Conservation (phyloP, 2,113 vertebrate species). For the Leptobrachium ailaonicum region DNA sequence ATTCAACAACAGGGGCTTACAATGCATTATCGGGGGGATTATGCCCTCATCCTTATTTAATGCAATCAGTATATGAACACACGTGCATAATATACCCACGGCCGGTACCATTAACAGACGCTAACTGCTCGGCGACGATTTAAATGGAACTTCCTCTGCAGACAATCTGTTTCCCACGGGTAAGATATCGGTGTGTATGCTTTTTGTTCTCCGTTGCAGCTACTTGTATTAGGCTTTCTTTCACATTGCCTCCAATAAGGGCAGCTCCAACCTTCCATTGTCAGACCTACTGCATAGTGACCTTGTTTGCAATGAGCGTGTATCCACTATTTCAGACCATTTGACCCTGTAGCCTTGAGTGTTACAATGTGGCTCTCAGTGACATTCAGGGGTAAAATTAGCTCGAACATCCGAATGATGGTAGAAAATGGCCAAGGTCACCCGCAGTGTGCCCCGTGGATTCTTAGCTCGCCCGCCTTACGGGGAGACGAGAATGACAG, state of each 20-base stretch:
- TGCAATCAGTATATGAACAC: conserved; percentile 7
- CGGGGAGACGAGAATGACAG: no score
- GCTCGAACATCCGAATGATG: conserved; percentile 9
- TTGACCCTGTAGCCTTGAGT: no score
- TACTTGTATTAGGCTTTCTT: no score
- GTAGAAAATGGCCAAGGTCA: conserved; percentile 17
- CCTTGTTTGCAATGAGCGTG: no score
- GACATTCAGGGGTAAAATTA: conserved; percentile 16
- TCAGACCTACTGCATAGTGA: no score
- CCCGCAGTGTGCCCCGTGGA: neutral
- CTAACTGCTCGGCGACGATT: neutral
- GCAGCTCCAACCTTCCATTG: no score
- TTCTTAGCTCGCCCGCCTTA: no score
- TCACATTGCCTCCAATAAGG: no score
- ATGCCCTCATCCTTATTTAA: conserved; percentile 4
- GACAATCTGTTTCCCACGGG: neutral
- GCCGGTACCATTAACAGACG: neutral
- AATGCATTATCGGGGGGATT: neutral
- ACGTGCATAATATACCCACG: neutral
- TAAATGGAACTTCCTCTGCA: neutral
- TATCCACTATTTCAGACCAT: no score
- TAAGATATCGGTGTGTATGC: neutral
- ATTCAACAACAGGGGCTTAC: neutral
- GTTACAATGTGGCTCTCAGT: conserved; percentile 9
- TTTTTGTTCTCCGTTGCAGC: neutral